Base-by-base conservation (phyloP, 2,797 vertebrate species). In the Phrynocephalus vlangalii region DNA sequence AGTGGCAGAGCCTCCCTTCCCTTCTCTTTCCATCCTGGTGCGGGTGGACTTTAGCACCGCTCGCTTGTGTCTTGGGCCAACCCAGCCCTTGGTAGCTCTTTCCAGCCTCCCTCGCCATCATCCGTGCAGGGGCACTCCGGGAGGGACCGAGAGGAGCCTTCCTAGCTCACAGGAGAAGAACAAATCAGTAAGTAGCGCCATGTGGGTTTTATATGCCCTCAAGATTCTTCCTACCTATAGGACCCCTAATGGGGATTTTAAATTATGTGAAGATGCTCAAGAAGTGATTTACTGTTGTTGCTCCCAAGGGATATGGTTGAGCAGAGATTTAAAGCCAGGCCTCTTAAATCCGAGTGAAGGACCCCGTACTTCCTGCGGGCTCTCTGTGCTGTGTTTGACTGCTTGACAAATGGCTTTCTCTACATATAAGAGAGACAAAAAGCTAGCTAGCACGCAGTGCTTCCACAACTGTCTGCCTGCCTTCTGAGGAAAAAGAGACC, bases 11-110 rank as follows among this genome's bases (percentile, higher is more conserved):
- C 52, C 78, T 83, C 73, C 83, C 94, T 90, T 87, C 91, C 80
- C 90, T 95, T 85, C 79, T 87, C 88, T 86, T 18, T 67, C 10
- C n/a, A 89, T 83, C 79, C 88, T 91, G 91, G 90, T 79, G 85
- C 94, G 91, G 56, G 67, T 84, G 90, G 94, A 96, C 95, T 95
- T 96, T 24, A 88, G 91, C 81, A 80, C 88, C 80, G 79, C 84
- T 48, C 80, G 79, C 85, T 48, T 79, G 86, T 38, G 75, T 75
- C 92, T 91, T 92, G 89, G 84, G 79, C 82, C 63, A 85, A 91
- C 89, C 89, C 93, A 87, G 15, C 92, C 78, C 89, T 71, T 10
- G 6, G 77, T 77, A 71, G 6, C 91, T 79, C 85, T 84, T 91
- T 90, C 79, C 70, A 75, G 82, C 84, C 9, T 76, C 44, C 80